Evolutionary conservation across 2,797 vertebrate genomes (phyloP).

Genomic region (Yasuhikotakia modesta): DNA sequence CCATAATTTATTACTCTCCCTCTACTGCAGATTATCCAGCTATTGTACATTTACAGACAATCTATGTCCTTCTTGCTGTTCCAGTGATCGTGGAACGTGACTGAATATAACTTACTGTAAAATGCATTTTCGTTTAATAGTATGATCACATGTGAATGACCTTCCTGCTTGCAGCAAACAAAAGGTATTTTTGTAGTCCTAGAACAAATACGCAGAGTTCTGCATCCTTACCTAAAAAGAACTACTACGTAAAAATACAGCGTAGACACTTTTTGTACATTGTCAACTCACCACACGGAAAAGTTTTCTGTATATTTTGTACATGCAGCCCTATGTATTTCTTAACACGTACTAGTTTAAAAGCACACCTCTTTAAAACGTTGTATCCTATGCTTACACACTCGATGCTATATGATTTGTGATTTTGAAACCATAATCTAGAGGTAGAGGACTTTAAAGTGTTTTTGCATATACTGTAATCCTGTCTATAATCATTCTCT

Average conservation of each 20-base stretch:
- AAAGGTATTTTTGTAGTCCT: constrained; percentile 83
- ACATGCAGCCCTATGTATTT: constrained; percentile 80
- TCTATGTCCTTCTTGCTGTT: constrained; percentile 79
- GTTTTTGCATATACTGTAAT: constrained; percentile 91
- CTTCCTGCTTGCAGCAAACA: constrained; percentile 78
- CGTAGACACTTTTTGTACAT: constrained; percentile 79
- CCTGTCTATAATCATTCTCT: constrained; percentile 86
- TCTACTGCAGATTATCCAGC: constrained; percentile 72
- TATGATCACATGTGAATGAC: constrained; percentile 77
- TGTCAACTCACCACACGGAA: constrained; percentile 75
- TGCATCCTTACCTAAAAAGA: constrained; percentile 76
- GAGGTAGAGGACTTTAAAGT: constrained; percentile 82
- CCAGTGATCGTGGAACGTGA: constrained; percentile 82
- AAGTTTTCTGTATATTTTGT: constrained; percentile 80
- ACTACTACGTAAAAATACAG: constrained; percentile 46
- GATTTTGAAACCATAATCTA: constrained; percentile 82
- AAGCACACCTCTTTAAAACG: constrained; percentile 72
- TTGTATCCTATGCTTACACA: constrained; percentile 78
- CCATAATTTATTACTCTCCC: constrained; percentile 62
- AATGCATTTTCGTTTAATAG: constrained; percentile 79
- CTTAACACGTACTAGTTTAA: constrained; percentile 76
- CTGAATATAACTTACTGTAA: constrained; percentile 79
- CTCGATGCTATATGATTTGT: constrained; percentile 75
- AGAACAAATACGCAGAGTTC: constrained; percentile 74
- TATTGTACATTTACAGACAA: constrained; percentile 79